Percentiles rank a stretch among this genome's conserved stretches.
Evolutionary conservation across 1,140 invertebrate species (phyloP).

Genomic region (Cotesia chilonis): DNA sequence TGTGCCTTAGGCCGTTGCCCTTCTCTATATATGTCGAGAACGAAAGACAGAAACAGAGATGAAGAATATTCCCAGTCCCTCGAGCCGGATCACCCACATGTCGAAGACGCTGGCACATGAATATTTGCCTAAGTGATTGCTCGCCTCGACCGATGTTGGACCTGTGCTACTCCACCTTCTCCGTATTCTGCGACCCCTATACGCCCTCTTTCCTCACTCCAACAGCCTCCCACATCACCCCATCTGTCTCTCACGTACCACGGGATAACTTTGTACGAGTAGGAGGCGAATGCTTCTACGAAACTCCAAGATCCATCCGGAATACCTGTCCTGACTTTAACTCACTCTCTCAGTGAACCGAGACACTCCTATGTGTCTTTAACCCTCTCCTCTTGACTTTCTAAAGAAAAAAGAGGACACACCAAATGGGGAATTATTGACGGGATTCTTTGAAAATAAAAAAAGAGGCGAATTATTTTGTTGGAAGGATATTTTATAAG

Average conservation of each 20-base stretch:
- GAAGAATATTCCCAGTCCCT: background rate
- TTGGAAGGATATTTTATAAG: background rate
- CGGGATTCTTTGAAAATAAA: background rate
- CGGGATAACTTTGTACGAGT: constrained; percentile 36
- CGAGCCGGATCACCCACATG: constrained; percentile 55
- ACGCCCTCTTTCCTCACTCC: background rate
- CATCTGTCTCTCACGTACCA: constrained; percentile 33
- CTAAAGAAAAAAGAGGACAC: too few relatives aligned
- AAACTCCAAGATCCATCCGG: constrained; percentile 28
- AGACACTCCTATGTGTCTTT: background rate
- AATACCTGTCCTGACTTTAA: constrained; percentile 27
- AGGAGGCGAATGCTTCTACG: constrained; percentile 19
- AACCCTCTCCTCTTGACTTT: background rate
- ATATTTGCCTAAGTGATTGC: constrained; percentile 65
- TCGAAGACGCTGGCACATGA: constrained; percentile 56
- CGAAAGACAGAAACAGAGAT: background rate
- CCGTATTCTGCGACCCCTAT: background rate
- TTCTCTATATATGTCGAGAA: background rate
- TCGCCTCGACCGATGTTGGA: constrained; percentile 38
- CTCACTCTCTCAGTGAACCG: background rate
- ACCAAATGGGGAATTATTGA: too few relatives aligned
- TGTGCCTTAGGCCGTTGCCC: background rate
- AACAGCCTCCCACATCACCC: background rate
- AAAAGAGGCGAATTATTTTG: background rate
- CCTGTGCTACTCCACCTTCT: background rate